Percentiles rank a stretch among this genome's conserved stretches.
Evolutionary conservation across 1,140 invertebrate genomes (phyloP).

Genomic region (Uloborus diversus): DNA sequence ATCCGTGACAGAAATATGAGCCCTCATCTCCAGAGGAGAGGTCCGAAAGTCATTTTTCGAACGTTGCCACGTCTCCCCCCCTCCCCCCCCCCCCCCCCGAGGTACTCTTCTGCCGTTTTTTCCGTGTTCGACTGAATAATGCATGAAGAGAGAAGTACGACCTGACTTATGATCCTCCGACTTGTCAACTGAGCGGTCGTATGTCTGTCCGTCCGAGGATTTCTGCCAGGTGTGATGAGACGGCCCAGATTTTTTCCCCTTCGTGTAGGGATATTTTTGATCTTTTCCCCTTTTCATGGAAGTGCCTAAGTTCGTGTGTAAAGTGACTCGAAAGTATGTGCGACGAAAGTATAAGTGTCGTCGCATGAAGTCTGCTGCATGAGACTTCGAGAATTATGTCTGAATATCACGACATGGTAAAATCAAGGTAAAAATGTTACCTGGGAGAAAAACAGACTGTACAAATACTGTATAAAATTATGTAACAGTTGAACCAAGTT

Average conservation of each 20-base stretch:
- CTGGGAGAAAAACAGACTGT: no score
- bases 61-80: no score
- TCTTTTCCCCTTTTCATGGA: not conserved
- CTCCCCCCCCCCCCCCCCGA: no score
- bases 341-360: no score
- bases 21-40: slow-evolving; percentile 16
- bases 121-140: slow-evolving; percentile 36
- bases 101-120: not conserved
- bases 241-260: not conserved
- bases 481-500: no score
- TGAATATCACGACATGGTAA: no score
- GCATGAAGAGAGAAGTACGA: slow-evolving; percentile 27
- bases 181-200: slow-evolving; percentile 34
- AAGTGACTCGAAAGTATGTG: no score
- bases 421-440: no score
- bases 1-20: slow-evolving; percentile 33
- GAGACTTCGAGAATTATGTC: no score
- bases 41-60: slow-evolving; percentile 20
- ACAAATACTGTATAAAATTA: no score
- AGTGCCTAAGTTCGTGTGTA: no score
- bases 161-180: slow-evolving; percentile 48
- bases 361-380: no score
- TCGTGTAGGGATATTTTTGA: not conserved
- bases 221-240: not conserved
- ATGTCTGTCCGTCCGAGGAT: slow-evolving; percentile 4